These are phyloP conservation scores for Delichon dasypus DNA, from an alignment of 2,797 vertebrate genomes.

Conservation along the genomic window DNA sequence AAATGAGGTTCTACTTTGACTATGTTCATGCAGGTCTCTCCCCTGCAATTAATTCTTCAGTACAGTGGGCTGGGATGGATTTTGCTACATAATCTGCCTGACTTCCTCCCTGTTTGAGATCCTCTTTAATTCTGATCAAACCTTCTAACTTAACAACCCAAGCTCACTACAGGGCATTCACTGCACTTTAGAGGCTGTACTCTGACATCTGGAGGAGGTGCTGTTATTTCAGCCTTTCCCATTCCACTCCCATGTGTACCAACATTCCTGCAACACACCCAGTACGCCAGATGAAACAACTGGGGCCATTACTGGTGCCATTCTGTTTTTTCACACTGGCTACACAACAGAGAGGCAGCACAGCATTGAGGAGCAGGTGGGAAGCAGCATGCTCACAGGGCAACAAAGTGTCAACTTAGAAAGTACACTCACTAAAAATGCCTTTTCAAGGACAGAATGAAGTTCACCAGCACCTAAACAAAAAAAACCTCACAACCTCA, in stretches of 20 bases:
- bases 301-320: neutral
- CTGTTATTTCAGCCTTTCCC: neutral
- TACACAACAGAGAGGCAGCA: neutral
- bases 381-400: neutral
- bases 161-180: accelerated
- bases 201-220: neutral
- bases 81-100: neutral
- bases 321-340: neutral
- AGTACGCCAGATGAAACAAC: neutral
- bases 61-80: neutral
- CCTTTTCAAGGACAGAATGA: neutral
- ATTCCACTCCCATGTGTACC: neutral
- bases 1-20: neutral
- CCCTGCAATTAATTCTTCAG: neutral
- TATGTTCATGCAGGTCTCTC: neutral
- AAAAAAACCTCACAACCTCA: accelerated
- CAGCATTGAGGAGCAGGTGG: accelerated
- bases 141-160: neutral
- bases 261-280: neutral
- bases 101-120: neutral
- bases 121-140: neutral
- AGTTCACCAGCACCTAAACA: neutral
- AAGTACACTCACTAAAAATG: neutral
- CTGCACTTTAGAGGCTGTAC: neutral
- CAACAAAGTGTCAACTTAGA: neutral